Conservation (phyloP, 2,797 vertebrate species). For the Scleropages formosus region DNA sequence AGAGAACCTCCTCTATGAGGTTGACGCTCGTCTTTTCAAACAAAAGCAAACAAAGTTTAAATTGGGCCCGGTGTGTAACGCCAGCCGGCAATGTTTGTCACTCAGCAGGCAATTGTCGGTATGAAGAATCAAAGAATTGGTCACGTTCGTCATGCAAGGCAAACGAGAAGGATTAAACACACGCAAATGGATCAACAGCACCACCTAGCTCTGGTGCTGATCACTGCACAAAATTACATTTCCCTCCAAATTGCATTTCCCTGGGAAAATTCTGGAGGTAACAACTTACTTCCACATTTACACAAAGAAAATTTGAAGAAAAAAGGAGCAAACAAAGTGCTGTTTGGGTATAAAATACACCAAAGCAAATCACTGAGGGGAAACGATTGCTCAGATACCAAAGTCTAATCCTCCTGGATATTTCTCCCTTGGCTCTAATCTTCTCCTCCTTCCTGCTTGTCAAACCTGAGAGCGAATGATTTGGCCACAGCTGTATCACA, state of each 20-base stretch:
- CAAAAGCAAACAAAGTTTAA: neutral
- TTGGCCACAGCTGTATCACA: neutral
- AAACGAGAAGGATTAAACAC: neutral
- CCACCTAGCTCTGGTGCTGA: neutral
- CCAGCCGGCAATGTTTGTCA: neutral
- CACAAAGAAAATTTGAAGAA: too few relatives aligned
- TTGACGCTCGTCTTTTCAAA: neutral
- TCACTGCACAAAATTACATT: constrained; percentile 14
- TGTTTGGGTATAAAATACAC: neutral
- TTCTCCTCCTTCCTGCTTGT: neutral
- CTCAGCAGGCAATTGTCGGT: neutral
- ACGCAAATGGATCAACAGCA: neutral
- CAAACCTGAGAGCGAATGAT: neutral
- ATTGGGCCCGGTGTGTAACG: neutral
- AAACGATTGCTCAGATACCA: neutral
- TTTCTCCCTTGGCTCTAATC: neutral
- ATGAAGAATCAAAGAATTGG: neutral
- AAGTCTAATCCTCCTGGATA: neutral
- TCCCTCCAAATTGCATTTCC: neutral
- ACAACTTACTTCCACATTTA: too few relatives aligned
- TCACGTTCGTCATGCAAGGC: neutral
- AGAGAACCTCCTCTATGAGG: neutral
- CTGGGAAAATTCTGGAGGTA: neutral
- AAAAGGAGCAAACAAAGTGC: too few relatives aligned
- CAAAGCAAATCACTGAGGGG: neutral